Evolutionary conservation across 2,113 vertebrate species (phyloP).

Genomic region (Rattus rattus): DNA sequence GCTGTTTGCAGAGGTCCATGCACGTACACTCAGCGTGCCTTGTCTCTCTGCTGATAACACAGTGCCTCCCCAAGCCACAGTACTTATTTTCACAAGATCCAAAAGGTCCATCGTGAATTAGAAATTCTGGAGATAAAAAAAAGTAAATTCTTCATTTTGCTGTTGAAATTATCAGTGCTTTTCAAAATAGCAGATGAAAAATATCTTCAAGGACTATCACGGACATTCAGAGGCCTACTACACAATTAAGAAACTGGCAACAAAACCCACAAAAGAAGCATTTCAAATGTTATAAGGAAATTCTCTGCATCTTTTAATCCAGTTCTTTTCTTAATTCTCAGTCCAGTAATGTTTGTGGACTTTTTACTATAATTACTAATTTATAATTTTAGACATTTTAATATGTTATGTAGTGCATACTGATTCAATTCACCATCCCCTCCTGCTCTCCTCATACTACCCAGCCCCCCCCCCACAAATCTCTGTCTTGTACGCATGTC

Average conservation of each 20-base stretch:
- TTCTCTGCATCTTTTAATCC: too few species aligned
- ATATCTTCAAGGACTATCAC: not conserved
- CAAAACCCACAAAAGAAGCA: not conserved
- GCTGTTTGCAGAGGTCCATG: constrained; percentile 92
- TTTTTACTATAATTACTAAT: not conserved
- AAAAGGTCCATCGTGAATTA: constrained; percentile 82
- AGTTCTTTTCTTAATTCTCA: not conserved
- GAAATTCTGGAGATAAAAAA: constrained; percentile 79
- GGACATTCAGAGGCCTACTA: not conserved
- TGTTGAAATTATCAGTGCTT: not conserved
- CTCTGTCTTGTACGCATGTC: not conserved
- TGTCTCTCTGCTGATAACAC: constrained; percentile 87
- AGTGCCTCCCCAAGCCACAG: constrained; percentile 95
- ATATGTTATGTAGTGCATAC: too few species aligned
- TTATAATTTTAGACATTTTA: not conserved
- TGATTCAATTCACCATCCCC: too few species aligned
- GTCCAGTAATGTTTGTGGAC: not conserved
- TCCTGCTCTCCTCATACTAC: accelerated
- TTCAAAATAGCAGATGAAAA: not conserved
- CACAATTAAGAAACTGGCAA: not conserved
- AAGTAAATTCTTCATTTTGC: not conserved
- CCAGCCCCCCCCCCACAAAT: too few species aligned
- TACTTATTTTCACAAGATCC: constrained; percentile 95
- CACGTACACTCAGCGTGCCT: constrained; percentile 92
- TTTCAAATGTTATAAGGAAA: not conserved